Evolutionary conservation across 2,113 vertebrate genomes (phyloP), one percentile per base, ranked within the genome.

Genomic region (Mystacornis crossleyi): DNA sequence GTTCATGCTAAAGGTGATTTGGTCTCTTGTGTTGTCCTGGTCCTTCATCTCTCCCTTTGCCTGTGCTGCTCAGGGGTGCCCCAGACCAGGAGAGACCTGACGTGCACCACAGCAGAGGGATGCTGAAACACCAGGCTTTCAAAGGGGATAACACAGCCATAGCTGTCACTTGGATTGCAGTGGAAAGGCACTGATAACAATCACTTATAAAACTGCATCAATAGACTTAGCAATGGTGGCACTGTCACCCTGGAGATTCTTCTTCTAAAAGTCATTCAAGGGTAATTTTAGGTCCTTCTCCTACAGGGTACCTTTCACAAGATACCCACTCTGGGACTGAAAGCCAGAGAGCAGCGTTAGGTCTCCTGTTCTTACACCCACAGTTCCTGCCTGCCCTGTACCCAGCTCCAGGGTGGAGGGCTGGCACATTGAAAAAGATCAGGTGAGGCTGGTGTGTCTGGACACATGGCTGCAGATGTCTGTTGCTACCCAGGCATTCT

Each of bases 401-500:
- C 31, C 11, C 38, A 17, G 2, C 16, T 42, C 42, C 51, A 40
- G 29, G 6, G 17, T 12, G 25, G 12, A 38, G 51, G 45, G 42
- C 51, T 84, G 79, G 51, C 60, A 40, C 42, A 21, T 26, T 36
- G 70, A 78, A 38, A 81, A 34, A 1, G 1, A 40, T n/a, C 0
- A 4, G 11, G 53, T 53, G 58, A 51, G 33, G 40, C 40, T 60
- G 34, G 24, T 67, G 36, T 24, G 5, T 54, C 61, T 79, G 78
- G 66, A 64, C 53, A 53, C 0, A 0, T 12, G 70, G 69, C 80
- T 89, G 81, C 34, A 87, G 65, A n/a, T 17, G 25, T 21, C 78
- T 85, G 24, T 67, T 40, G 65, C 73, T 72, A 47, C 71, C 36
- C 53, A 67, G 85, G 90, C 66, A 79, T 81, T 55, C 84, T 72